These are phyloP conservation scores for Acipenser ruthenus DNA, from an alignment of 2,797 vertebrate genomes.

Conservation along the genomic window DNA sequence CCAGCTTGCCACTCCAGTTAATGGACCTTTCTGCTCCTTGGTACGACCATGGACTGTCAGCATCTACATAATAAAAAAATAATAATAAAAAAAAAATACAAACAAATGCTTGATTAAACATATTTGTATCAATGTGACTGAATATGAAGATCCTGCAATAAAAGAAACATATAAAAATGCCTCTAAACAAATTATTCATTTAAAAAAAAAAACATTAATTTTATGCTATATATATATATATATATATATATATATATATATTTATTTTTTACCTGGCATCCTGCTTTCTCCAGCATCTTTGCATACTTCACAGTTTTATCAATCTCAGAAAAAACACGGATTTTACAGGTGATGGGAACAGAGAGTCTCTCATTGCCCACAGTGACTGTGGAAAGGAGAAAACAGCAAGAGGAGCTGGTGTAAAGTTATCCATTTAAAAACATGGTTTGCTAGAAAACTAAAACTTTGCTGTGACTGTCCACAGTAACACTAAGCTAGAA, in stretches of 20 bases:
- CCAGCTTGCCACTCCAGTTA: conserved; percentile 83
- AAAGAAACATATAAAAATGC: too few species aligned
- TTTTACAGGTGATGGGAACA: conserved; percentile 93
- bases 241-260: too few species aligned
- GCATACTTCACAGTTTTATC: conserved; percentile 86
- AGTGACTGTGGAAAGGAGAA: conserved; percentile 58
- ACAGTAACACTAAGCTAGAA: background rate
- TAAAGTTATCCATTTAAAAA: background rate
- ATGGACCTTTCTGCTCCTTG: conserved; percentile 89
- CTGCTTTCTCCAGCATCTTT: conserved; percentile 89
- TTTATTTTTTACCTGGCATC: conserved; percentile 75
- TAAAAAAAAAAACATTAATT: too few species aligned
- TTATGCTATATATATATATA: too few species aligned
- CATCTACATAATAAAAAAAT: conserved; percentile 50
- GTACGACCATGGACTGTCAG: conserved; percentile 90
- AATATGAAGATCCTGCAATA: too few species aligned
- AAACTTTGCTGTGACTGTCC: background rate
- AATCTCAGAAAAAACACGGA: conserved; percentile 85
- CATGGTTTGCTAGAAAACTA: background rate
- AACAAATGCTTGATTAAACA: background rate
- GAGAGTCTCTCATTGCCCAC: conserved; percentile 84
- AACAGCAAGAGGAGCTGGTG: background rate
- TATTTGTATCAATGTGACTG: too few species aligned
- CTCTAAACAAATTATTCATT: too few species aligned
- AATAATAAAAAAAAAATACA: background rate